phyloP scores from a whole-genome alignment of 2,797 vertebrate species.

The Merluccius polli region DNA sequence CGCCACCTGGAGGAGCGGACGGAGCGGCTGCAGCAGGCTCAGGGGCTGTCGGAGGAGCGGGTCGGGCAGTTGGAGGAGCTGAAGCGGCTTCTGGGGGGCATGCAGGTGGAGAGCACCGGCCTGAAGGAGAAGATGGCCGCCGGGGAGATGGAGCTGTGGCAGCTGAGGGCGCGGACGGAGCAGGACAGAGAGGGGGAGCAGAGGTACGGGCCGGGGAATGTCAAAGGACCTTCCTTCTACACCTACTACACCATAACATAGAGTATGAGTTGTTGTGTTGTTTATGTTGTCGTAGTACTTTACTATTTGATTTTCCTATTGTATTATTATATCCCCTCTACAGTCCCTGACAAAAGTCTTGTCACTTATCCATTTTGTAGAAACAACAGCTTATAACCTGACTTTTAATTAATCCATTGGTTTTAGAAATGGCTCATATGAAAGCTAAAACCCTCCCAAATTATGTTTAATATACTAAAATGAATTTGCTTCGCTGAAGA shows the following conservation, averaged over 20 bases:
- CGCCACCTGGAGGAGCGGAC: slow-evolving; percentile 65
- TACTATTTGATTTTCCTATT: background rate
- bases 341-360: no score
- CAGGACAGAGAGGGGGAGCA: slow-evolving; percentile 60
- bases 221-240: background rate
- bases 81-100: slow-evolving; percentile 72
- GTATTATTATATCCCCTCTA: background rate
- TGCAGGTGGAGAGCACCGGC: slow-evolving; percentile 77
- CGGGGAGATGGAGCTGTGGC: slow-evolving; percentile 73
- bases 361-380: no score
- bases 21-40: slow-evolving; percentile 60
- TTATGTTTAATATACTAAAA: no score
- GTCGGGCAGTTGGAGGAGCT: slow-evolving; percentile 73
- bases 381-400: no score
- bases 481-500: no score
- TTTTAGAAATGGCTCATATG: no score
- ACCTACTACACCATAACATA: background rate
- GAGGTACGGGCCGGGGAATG: slow-evolving; percentile 72
- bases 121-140: slow-evolving; percentile 74
- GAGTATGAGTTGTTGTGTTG: background rate
- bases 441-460: no score
- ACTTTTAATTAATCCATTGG: no score
- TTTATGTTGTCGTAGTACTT: no score
- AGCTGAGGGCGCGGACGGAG: slow-evolving; percentile 57
- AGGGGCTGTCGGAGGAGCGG: slow-evolving; percentile 57